phyloP scores from a whole-genome alignment of 2,113 vertebrate genomes.

The Symphodus melops region DNA sequence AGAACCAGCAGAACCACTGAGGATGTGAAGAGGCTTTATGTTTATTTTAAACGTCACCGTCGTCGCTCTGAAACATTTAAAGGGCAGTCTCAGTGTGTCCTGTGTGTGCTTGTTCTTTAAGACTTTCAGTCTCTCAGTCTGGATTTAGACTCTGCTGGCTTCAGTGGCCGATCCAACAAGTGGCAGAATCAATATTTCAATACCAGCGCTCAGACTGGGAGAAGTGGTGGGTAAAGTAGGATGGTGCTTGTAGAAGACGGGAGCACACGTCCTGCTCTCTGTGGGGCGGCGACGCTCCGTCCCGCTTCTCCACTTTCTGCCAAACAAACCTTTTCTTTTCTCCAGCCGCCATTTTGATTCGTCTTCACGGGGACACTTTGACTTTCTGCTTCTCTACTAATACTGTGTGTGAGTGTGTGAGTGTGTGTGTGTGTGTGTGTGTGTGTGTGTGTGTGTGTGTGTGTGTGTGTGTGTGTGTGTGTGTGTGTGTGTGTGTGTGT shows the following conservation, averaged over 20 bases:
- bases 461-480: too few relatives aligned
- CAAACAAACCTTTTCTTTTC: slow-evolving; percentile 49
- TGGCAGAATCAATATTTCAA: slow-evolving; percentile 68
- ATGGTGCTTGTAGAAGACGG: slow-evolving; percentile 35
- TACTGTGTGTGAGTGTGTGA: too few relatives aligned
- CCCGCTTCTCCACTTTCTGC: slow-evolving; percentile 28
- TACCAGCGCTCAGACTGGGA: slow-evolving; percentile 58
- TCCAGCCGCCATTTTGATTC: slow-evolving; percentile 40
- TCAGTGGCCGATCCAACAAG: slow-evolving; percentile 50
- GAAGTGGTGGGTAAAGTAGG: slow-evolving; percentile 38
- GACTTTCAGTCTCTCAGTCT: slow-evolving; percentile 10
- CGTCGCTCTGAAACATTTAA: slow-evolving; percentile 5
- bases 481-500: too few relatives aligned
- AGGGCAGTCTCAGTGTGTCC: neutral
- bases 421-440: too few relatives aligned
- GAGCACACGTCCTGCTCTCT: slow-evolving; percentile 46
- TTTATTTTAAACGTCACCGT: neutral
- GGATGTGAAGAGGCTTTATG: neutral
- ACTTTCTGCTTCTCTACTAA: slow-evolving; percentile 33
- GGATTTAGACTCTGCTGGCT: slow-evolving; percentile 46
- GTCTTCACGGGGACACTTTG: slow-evolving; percentile 56
- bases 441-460: too few relatives aligned
- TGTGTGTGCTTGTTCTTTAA: neutral
- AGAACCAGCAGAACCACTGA: too few relatives aligned
- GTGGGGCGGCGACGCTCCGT: slow-evolving; percentile 42